Evolutionary conservation across 1,140 invertebrate species (phyloP).

Genomic region (fruit fly (Drosophila melanogaster)): DNA sequence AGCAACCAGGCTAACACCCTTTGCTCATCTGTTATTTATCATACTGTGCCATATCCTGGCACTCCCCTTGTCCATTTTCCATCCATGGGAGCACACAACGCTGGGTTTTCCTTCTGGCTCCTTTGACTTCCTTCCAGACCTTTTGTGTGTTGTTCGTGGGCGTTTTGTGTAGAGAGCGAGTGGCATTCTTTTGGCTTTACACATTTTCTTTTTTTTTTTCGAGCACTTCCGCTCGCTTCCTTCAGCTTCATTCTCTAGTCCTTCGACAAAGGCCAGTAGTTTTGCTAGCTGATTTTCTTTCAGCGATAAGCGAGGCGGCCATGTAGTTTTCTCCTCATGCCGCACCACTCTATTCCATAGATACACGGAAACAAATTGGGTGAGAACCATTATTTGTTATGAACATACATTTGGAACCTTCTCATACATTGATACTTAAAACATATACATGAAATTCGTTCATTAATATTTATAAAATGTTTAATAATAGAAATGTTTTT

Average conservation of each 20-base stretch:
- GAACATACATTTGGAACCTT: too few relatives aligned
- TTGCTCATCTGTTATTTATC: conserved; percentile 80
- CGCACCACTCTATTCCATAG: conserved; percentile 5
- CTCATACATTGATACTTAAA: too few relatives aligned
- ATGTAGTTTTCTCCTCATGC: conserved; percentile 19
- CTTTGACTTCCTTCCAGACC: conserved; percentile 15
- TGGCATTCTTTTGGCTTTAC: conserved; percentile 36
- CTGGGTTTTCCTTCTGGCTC: conserved; percentile 16
- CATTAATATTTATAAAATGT: too few relatives aligned
- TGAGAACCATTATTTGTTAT: too few relatives aligned
- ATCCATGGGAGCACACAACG: conserved; percentile 21
- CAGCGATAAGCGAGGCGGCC: conserved; percentile 58
- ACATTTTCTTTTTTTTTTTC: conserved; percentile 43
- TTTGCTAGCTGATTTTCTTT: conserved; percentile 53
- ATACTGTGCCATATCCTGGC: conserved; percentile 44
- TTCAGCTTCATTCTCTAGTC: conserved; percentile 31
- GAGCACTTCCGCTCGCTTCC: conserved; percentile 60
- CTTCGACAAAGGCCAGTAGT: conserved; percentile 16
- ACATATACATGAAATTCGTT: too few relatives aligned
- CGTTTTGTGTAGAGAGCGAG: conserved; percentile 1
- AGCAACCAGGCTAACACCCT: conserved; percentile 59
- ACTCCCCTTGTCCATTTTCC: neutral
- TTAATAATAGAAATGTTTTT: too few relatives aligned
- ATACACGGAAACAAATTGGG: neutral
- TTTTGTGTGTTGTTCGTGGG: conserved; percentile 26